Base-by-base conservation (phyloP, 92 coral and sea anemone species). In the Bergia puertoricense region DNA sequence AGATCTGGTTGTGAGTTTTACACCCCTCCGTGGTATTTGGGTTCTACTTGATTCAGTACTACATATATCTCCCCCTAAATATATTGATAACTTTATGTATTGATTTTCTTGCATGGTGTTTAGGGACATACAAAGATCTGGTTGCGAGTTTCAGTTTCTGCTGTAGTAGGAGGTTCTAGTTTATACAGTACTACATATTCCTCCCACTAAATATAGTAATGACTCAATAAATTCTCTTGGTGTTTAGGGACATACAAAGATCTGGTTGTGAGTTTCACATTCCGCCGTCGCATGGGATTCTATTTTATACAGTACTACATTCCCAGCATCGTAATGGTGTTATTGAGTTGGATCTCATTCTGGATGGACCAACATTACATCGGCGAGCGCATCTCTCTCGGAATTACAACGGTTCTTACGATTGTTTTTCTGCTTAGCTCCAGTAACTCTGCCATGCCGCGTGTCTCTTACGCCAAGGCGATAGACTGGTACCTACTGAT, bases 381-480 rank as follows among this genome's bases (percentile, higher is more conserved):
- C 89, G 99, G 99, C 38, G 99, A 97, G 80, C 94, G 98, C 88
- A 92, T 97, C 46, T 95, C 99, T 1, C 96, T 97, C 89, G 99
- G 99, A 66, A 94, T 97, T 59, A 97, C 99, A 57, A 97, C 99
- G 18, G 94, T 97, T 62, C 98, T 97, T 15, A 97, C 99, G 90
- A 97, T 97, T 13, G 99, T 97, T 45, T 97, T 97, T 82, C 89
- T 97, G 77, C 98, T 97, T 44, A 98, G 99, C 67, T 95, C 99
- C 81, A 95, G 98, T 79, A 97, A 97, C 91, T 90, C 99, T 76
- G 92, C 99, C 74, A 95, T 97, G 98, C 99, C 99, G 65, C 97
- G 99, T 38, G 99, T 97, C 85, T 95, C 98, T 86, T 97, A 97
- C 89, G 99, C 99, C 59, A 97, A 97, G 86, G 99, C 99, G 4